Conservation (phyloP, 2,797 vertebrate species). For the Zalophus californianus region DNA sequence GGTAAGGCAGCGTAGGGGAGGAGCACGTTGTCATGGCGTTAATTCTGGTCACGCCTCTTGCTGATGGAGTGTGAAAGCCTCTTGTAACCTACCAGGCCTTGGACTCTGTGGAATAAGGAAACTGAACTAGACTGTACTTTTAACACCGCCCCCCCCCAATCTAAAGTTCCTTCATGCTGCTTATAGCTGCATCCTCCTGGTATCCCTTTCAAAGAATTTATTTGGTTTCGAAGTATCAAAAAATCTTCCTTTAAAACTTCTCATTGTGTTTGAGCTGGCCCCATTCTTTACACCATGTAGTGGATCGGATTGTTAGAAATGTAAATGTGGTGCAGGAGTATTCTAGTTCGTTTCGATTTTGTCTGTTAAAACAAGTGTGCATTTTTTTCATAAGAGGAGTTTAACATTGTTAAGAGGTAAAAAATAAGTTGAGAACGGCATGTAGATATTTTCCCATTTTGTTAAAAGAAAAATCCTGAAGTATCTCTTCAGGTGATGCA, state of each 20-base stretch:
- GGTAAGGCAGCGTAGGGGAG: background rate
- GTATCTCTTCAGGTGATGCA: background rate
- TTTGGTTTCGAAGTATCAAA: conserved; percentile 52
- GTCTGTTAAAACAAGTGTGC: background rate
- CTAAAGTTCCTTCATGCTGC: conserved; percentile 5
- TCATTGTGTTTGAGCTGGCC: background rate
- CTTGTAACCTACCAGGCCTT: background rate
- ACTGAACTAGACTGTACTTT: background rate
- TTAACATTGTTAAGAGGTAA: background rate
- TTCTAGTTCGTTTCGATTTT: conserved; percentile 28
- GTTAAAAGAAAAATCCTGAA: background rate
- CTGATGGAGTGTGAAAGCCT: background rate
- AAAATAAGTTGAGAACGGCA: background rate
- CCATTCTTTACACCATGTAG: background rate
- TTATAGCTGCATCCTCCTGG: background rate
- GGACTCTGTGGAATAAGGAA: background rate
- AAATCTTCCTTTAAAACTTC: conserved; percentile 34
- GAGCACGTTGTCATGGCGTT: background rate
- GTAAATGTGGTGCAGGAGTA: background rate
- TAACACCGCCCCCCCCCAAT: background rate
- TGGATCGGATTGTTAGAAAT: conserved; percentile 12
- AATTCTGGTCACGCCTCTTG: background rate
- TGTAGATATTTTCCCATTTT: background rate
- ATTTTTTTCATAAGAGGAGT: background rate
- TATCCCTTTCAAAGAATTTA: background rate